These are phyloP conservation scores for Furcifer pardalis DNA, from an alignment of 2,797 vertebrate species.

Conservation along the genomic window DNA sequence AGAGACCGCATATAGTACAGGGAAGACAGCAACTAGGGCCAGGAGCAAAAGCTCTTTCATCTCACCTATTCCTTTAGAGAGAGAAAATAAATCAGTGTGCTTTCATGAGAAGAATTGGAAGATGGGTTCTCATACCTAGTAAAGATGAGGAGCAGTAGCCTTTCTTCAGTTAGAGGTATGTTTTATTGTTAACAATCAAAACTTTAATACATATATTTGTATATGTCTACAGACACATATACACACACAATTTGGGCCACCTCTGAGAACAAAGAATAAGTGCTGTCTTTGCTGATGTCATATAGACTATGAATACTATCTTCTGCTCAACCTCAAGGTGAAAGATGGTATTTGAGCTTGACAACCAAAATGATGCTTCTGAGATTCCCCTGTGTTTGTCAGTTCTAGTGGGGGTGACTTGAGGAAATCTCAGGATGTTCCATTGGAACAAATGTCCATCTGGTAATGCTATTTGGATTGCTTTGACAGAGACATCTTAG, in stretches of 20 bases:
- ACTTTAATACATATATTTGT: not conserved
- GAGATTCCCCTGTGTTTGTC: not conserved
- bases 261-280: not conserved
- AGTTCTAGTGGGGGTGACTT: not conserved
- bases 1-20: no score
- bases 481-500: not conserved
- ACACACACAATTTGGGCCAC: not conserved
- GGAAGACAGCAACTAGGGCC: no score
- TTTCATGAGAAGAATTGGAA: not conserved
- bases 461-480: no score
- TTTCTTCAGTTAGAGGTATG: not conserved
- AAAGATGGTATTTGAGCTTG: not conserved
- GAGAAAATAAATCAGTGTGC: not conserved
- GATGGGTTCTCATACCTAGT: not conserved
- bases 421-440: not conserved
- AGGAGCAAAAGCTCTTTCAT: not conserved
- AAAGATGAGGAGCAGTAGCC: no score
- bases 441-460: not conserved
- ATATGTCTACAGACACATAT: no score
- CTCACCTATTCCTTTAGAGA: not conserved
- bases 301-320: not conserved
- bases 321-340: no score
- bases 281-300: not conserved
- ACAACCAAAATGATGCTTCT: not conserved
- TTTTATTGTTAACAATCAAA: not conserved